Base-by-base conservation (phyloP, 2,797 vertebrate genomes). In the Lithobates pipiens region DNA sequence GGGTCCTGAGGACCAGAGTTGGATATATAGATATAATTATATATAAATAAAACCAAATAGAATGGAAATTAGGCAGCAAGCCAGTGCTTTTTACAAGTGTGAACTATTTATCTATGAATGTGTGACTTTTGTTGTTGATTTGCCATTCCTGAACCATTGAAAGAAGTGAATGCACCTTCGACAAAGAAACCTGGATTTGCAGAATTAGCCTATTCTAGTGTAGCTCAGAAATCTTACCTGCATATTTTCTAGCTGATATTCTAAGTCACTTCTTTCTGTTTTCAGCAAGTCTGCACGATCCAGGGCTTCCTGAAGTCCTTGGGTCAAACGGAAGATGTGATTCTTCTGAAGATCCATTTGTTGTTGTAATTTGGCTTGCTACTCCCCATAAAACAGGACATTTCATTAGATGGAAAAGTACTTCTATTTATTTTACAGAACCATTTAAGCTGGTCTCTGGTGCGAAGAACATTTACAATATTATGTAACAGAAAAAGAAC, bases 311-410 rank as follows among this genome's bases (percentile, higher is more conserved):
- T 99, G 98, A 80, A 99, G 94, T 46, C 98, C 98, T 91, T 99
- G 98, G 36, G 98, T 99, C 88, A 99, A 93, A 76, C 98, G 96
- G 93, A 98, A 99, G 90, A 99, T 99, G 91, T 99, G 98, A 72
- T 94, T 99, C 92, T 99, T 99, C 88, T 99, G 98, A 78, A 99
- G 94, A 91, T 99, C 98, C 97, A 99, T 98, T 93, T 99, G 98
- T 92, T 99, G 98, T 93, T 99, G 98, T 84, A 99, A 93, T 90
- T 99, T 99, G 83, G 96, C 96, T 94, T 99, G 98, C 98, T 99
- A 84, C 87, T 89, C 70, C 25, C 69, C 70, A 80, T 11, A 89
- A 86, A 87, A 85, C 39, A 57, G 29, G 13, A 25, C n/a, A 36
- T 29, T 50, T 77, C 3, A 76, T 65, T 73, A 29, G 50, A 34